These are phyloP conservation scores for Paraplagusia blochii DNA, from an alignment of 2,113 vertebrate genomes.

Conservation along the genomic window DNA sequence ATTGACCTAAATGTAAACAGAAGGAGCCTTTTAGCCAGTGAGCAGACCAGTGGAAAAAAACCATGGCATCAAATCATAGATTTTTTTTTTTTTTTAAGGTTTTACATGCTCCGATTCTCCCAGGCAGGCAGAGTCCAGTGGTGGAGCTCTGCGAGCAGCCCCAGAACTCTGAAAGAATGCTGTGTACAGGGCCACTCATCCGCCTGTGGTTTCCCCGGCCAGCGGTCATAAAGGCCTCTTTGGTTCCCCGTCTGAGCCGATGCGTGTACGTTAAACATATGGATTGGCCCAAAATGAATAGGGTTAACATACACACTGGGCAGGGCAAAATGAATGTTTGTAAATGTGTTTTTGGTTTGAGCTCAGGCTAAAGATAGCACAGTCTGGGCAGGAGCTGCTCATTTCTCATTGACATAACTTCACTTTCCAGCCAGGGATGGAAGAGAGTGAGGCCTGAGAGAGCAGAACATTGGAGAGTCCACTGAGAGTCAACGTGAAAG, in stretches of 20 bases:
- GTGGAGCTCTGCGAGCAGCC: conserved; percentile 59
- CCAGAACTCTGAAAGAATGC: conserved; percentile 72
- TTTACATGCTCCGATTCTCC: conserved; percentile 66
- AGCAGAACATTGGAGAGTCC: conserved; percentile 28
- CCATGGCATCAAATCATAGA: conserved; percentile 65
- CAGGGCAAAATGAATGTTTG: conserved; percentile 71
- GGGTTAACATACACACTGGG: conserved; percentile 68
- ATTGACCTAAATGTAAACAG: conserved; percentile 86
- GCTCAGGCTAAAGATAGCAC: conserved; percentile 71
- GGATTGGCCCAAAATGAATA: conserved; percentile 72
- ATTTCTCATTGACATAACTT: conserved; percentile 57
- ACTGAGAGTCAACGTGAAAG: background rate
- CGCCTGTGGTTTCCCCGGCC: conserved; percentile 68
- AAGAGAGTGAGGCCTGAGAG: conserved; percentile 21
- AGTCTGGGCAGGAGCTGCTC: conserved; percentile 54
- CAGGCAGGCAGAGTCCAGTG: conserved; percentile 62
- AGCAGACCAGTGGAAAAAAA: conserved; percentile 55
- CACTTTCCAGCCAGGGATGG: conserved; percentile 38
- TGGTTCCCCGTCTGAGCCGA: conserved; percentile 56
- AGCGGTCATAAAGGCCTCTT: conserved; percentile 73
- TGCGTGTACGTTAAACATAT: conserved; percentile 70
- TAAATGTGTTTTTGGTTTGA: conserved; percentile 72
- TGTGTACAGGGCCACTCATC: conserved; percentile 73
- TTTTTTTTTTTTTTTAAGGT: conserved; percentile 47
- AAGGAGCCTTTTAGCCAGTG: conserved; percentile 59